Conservation (phyloP, 2,113 vertebrate genomes). For the Chamaea fasciata region DNA sequence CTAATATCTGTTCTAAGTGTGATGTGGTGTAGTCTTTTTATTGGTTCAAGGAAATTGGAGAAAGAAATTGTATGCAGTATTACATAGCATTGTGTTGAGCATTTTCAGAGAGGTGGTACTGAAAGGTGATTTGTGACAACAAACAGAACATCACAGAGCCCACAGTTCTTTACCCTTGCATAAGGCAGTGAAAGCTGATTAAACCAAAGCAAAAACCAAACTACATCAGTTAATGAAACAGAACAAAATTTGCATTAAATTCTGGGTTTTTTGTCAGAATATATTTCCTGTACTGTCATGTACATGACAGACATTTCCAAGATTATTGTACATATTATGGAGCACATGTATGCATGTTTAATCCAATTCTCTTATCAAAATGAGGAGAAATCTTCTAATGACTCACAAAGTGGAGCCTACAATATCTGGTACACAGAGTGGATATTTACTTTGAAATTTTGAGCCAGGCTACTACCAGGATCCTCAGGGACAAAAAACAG, state of each 20-base stretch:
- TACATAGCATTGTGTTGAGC: not conserved
- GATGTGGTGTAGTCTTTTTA: not conserved
- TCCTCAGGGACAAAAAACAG: not conserved
- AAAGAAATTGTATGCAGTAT: not conserved
- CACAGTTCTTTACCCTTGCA: not conserved
- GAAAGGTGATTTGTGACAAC: not conserved
- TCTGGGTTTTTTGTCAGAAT: not conserved
- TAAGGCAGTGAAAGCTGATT: not conserved
- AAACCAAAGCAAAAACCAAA: not conserved
- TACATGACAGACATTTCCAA: not conserved
- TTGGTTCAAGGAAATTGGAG: not conserved
- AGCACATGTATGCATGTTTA: not conserved
- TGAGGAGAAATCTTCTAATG: not conserved
- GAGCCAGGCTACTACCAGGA: not conserved
- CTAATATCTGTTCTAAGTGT: not conserved
- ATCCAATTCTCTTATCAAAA: not conserved
- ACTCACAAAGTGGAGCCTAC: not conserved
- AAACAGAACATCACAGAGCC: not conserved
- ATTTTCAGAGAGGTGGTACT: not conserved
- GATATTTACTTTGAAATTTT: not conserved
- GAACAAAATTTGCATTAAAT: not conserved
- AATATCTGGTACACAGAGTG: fast-evolving
- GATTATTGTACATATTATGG: not conserved
- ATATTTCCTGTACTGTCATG: not conserved
- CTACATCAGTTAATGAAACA: not conserved